Base-by-base conservation (phyloP, 2,797 vertebrate species). In the Cyclopterus lumpus region DNA sequence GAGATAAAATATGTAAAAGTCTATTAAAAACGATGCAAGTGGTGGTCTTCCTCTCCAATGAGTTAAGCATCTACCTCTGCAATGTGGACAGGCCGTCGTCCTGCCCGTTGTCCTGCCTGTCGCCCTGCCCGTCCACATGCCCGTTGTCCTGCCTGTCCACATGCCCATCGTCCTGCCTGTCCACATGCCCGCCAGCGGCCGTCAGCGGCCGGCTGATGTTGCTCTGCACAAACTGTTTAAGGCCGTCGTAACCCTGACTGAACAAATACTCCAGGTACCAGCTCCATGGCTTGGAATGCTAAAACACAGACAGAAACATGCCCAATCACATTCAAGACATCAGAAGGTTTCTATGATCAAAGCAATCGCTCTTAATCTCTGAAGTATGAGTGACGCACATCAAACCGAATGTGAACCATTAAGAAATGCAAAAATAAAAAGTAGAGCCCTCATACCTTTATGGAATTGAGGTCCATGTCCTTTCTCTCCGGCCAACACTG, bases 211-310 rank as follows among this genome's bases (percentile, higher is more conserved):
- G 68, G 70, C 22, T 92, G 87, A 96, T 90, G 93, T 94, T 97
- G 85, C 93, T 95, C 88, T 93, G 91, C 81, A 96, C 83, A 63
- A 99, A 97, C 76, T 91, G 69, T 89, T 95, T 93, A 49, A 99
- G 92, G 75, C 97, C 97, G 24, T 94, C 83, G 62, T 96, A 94
- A 15, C 95, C 97, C 79, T 96, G 95, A 2, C 86, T 73, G 79
- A 95, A 96, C 73, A 99, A 95, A 91, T 96, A 98, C 74, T 98
- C 92, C 94, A 97, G 86, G 80, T 98, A 99, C 94, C 95, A 96
- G 79, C 91, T 93, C 98, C 97, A 98, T 22, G 75, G 93, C 87
- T 91, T 96, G 61, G 95, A 94, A 14, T 75, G 57, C 95, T 95
- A 73, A 71, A 86, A 93, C 57, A 82, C 8, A 69, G 0, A 59